These are phyloP conservation scores for Eidolon dupreanum DNA, from an alignment of 2,797 vertebrate species.

Conservation along the genomic window DNA sequence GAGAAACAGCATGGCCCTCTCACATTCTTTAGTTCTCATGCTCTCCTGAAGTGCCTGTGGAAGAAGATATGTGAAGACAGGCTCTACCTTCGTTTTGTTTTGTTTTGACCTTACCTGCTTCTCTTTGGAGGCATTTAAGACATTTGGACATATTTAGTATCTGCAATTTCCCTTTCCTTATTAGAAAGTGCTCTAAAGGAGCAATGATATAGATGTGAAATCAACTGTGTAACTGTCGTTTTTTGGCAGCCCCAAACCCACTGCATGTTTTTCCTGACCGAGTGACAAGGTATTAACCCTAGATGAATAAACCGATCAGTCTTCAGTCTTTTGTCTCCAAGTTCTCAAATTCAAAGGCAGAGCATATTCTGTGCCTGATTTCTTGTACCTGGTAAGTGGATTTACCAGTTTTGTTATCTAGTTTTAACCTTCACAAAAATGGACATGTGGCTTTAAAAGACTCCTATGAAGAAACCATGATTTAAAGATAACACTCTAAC, in stretches of 20 bases:
- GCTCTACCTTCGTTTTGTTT: background rate
- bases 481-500: background rate
- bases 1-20: background rate
- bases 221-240: slow-evolving; percentile 9
- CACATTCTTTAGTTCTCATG: background rate
- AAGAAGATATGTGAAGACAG: background rate
- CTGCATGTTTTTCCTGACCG: background rate
- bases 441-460: background rate
- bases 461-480: background rate
- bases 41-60: background rate
- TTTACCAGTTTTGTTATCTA: background rate
- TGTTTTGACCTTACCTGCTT: background rate
- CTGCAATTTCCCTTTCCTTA: background rate
- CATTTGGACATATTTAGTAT: background rate
- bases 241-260: background rate
- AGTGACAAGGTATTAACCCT: background rate
- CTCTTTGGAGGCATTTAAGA: background rate
- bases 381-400: background rate
- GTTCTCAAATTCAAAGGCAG: background rate
- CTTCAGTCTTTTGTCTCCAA: slow-evolving; percentile 28
- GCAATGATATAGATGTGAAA: background rate
- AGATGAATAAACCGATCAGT: background rate
- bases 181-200: background rate
- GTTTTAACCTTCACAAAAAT: background rate
- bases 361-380: background rate